A percentile compares a stretch with the other conserved stretches of the same genome.
Evolutionary conservation across 2,113 vertebrate species (phyloP).

Genomic region (Cottus gobio): DNA sequence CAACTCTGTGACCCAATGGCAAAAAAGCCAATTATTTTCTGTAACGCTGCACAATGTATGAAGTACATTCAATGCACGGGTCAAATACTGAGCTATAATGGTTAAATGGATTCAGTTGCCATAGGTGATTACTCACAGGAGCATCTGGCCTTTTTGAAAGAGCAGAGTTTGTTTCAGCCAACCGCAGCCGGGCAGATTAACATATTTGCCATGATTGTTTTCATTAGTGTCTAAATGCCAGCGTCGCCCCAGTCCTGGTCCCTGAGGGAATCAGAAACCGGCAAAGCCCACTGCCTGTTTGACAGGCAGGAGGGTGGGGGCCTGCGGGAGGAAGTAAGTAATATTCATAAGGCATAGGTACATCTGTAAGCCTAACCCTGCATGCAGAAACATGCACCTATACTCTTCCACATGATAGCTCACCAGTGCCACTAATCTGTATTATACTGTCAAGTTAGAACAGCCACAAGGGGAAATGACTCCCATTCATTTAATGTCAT

Average conservation of each 20-base stretch:
- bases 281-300: conserved; percentile 17
- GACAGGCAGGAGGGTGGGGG: not conserved
- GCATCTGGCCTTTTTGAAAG: conserved; percentile 79
- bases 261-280: conserved; percentile 56
- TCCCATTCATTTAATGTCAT: conserved; percentile 52
- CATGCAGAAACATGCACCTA: conserved; percentile 19
- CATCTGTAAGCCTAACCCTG: conserved; percentile 34
- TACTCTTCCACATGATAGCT: conserved; percentile 15
- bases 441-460: conserved; percentile 37
- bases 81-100: conserved; percentile 54
- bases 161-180: conserved; percentile 74
- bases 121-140: conserved; percentile 75
- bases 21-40: conserved; percentile 3
- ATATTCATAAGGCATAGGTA: conserved; percentile 37
- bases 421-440: conserved; percentile 31
- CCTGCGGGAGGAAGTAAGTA: not conserved
- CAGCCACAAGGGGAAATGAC: conserved; percentile 39
- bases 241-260: conserved; percentile 48
- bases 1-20: not conserved
- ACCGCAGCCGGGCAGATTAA: conserved; percentile 67
- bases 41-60: not conserved
- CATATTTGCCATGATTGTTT: conserved; percentile 79
- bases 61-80: conserved; percentile 32
- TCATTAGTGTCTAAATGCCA: conserved; percentile 79
- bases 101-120: conserved; percentile 72